A percentile compares a stretch with the other conserved stretches of the same genome.
Conservation (phyloP, 2,888 invertebrate genomes). For the Dioctria linearis region DNA sequence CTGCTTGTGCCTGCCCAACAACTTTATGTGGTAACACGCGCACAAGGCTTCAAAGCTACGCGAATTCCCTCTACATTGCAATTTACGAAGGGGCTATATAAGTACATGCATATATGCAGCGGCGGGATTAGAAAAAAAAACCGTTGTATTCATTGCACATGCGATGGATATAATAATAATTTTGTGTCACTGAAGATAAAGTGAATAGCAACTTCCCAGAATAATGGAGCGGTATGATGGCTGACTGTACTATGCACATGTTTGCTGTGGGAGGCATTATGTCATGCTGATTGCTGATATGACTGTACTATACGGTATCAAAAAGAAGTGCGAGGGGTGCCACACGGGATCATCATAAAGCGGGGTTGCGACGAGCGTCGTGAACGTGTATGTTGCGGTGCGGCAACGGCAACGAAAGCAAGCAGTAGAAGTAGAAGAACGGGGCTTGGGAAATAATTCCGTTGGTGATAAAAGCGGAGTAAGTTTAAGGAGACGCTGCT, state of each 20-base stretch:
- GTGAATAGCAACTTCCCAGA: background rate
- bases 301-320: background rate
- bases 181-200: no score
- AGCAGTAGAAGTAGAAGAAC: background rate
- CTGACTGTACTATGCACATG: background rate
- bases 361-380: no score
- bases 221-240: background rate
- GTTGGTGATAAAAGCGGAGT: constrained; percentile 49
- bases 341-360: no score
- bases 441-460: background rate
- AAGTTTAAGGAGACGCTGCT: constrained; percentile 44
- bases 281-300: background rate
- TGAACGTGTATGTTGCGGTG: no score
- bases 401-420: background rate
- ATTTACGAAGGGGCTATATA: no score
- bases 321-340: background rate
- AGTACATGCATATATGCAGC: no score
- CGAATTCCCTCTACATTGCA: no score
- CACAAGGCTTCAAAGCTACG: constrained; percentile 20
- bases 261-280: background rate
- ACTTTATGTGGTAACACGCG: constrained; percentile 50
- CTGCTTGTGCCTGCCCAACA: constrained; percentile 39
- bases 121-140: no score
- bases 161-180: no score
- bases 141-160: no score